Percentiles rank a stretch among this genome's conserved stretches.
Conservation (phyloP, 1,140 invertebrate species). For the Trichomalopsis sarcophagae region DNA sequence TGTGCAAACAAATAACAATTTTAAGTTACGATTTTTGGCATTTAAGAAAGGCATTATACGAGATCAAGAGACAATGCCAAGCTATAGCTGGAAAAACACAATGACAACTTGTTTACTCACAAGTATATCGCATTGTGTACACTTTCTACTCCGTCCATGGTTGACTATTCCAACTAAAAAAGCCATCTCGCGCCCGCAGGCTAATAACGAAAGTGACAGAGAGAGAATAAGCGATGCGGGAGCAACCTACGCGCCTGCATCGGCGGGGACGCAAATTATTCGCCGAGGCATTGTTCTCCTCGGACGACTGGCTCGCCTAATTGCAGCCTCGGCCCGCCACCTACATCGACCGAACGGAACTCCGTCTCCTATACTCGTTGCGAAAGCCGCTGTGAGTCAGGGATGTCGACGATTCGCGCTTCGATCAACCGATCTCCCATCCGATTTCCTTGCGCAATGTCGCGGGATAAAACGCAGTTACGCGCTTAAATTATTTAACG, state of each 20-base stretch:
- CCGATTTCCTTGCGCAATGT: neutral
- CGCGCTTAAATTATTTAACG: constrained; percentile 36
- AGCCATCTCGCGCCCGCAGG: neutral
- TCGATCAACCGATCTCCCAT: neutral
- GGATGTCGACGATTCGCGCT: neutral
- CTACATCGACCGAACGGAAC: neutral
- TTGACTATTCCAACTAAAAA: neutral
- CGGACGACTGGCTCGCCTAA: neutral
- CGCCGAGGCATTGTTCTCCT: neutral
- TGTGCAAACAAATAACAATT: neutral
- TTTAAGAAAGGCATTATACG: neutral
- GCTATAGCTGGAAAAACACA: too few relatives aligned
- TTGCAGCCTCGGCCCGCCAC: neutral
- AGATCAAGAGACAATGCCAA: constrained; percentile 4
- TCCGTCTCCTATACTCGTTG: neutral
- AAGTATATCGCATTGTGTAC: neutral
- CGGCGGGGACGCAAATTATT: constrained; percentile 1
- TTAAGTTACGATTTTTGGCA: neutral
- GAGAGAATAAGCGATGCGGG: neutral
- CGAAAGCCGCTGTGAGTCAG: neutral
- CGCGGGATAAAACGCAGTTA: constrained; percentile 6
- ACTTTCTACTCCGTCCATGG: constrained; percentile 11
- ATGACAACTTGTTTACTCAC: constrained; percentile 13
- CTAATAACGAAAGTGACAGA: constrained; percentile 30
- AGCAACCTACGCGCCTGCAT: neutral